Conservation (phyloP, 2,888 invertebrate species). For the Drosophila seclusa region DNA sequence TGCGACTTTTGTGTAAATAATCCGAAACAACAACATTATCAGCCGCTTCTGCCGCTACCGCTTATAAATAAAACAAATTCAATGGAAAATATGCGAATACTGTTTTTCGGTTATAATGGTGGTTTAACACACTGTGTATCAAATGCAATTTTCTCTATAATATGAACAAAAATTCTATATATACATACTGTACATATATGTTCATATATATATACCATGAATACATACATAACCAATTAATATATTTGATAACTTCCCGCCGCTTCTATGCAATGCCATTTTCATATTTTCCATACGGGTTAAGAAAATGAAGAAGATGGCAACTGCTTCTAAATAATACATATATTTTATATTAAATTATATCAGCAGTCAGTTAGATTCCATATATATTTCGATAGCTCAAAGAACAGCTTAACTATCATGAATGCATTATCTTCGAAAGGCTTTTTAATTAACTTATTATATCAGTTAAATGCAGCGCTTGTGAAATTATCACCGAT, state of each 20-base stretch:
- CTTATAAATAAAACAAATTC: slow-evolving; percentile 40
- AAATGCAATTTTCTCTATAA: neutral
- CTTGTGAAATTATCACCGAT: neutral
- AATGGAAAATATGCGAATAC: slow-evolving; percentile 9
- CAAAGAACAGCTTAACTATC: neutral
- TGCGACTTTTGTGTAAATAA: slow-evolving; percentile 45
- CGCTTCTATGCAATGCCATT: neutral
- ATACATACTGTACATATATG: neutral
- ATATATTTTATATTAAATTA: neutral
- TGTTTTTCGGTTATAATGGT: neutral
- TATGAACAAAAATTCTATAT: neutral
- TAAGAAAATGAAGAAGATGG: neutral
- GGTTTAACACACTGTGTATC: neutral
- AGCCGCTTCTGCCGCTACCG: slow-evolving; percentile 17
- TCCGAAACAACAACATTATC: slow-evolving; percentile 27
- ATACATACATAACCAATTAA: slow-evolving; percentile 8
- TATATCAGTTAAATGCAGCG: neutral
- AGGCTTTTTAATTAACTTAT: neutral
- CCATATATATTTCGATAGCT: neutral
- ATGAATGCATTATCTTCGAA: too few species aligned
- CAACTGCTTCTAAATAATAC: neutral
- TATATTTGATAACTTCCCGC: neutral
- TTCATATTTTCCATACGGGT: neutral
- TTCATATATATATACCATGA: neutral
- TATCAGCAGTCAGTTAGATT: neutral